Base-by-base conservation (phyloP, 2,113 vertebrate genomes). In the Neolamprologus tretocephalus region DNA sequence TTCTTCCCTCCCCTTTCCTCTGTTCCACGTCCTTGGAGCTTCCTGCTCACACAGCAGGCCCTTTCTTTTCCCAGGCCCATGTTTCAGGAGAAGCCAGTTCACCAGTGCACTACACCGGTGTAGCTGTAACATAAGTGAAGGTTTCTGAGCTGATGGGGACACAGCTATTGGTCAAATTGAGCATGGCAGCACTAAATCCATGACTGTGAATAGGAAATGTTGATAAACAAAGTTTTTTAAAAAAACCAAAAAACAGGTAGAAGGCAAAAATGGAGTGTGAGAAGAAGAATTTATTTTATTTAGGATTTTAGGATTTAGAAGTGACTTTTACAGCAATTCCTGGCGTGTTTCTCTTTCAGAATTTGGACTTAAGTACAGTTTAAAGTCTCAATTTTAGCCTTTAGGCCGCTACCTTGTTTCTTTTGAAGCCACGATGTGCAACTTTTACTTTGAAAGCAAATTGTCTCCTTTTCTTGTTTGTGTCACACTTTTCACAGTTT, bases 11-110 rank as follows among this genome's bases (percentile, higher is more conserved):
- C 83, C 31, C 51, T 68, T 71, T 83, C 84, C 81, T 83, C 81
- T 94, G 94, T 95, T 82, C 84, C 91, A 78, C 85, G 85, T 84
- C 90, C 90, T 91, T 87, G 2, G 23, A 82, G 90, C 87, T 88
- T 91, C 95, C 83, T 82, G 89, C 86, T 90, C 82, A 89, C 86
- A 94, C 93, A 92, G 93, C 85, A 89, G 92, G 90, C 61, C 90
- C 71, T 90, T 92, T 93, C 89, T 93, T 90, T 86, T 87, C 66
- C 47, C 35, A 35, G 58, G 80, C 45, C 92, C 13, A 16, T 78
- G 87, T 90, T 92, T 89, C 81, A 87, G 85, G 91, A 80, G 88
- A 85, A 86, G 79, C 66, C 68, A 31, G 66, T 89, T 90, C 81
- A 51, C 55, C 88, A 63, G 86, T 75, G 26, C 93, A 86, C 89